Conservation (phyloP, 30 jellyfish, hydroid and myxozoan species). For the Chrysaora quinquecirrha region DNA sequence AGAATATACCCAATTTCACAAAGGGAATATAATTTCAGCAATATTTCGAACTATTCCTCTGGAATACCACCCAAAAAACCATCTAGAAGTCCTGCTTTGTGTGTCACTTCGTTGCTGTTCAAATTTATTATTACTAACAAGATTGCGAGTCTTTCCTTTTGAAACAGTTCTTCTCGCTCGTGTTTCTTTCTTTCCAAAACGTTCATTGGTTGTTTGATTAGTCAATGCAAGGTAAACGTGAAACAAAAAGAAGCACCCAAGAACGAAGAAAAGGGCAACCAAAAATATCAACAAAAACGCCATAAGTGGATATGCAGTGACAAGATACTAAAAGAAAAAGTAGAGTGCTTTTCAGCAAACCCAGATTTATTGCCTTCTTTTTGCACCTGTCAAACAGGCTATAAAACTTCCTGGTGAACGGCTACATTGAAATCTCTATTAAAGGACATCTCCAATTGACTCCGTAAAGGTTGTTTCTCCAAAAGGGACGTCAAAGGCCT, state of each 20-base stretch:
- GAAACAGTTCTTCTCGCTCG: background rate
- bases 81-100: background rate
- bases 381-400: no score
- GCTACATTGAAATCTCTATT: no score
- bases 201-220: constrained; percentile 85
- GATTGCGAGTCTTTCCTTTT: constrained; percentile 19
- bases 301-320: constrained; percentile 75
- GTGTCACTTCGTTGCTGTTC: background rate
- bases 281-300: constrained; percentile 69
- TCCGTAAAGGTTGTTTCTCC: no score
- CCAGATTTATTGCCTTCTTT: no score
- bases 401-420: no score
- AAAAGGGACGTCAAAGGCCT: no score
- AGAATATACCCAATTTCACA: no score
- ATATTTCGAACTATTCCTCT: constrained; percentile 64
- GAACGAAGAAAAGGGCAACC: constrained; percentile 68
- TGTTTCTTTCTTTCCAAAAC: constrained; percentile 13
- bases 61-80: constrained; percentile 62
- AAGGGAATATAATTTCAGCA: constrained; percentile 62
- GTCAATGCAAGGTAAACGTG: constrained; percentile 71
- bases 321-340: constrained; percentile 67
- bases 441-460: no score
- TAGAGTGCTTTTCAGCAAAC: no score
- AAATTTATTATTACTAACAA: background rate
- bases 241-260: constrained; percentile 57